Base-by-base conservation (phyloP, 1,140 invertebrate genomes). In the Scaptomyza pallida region DNA sequence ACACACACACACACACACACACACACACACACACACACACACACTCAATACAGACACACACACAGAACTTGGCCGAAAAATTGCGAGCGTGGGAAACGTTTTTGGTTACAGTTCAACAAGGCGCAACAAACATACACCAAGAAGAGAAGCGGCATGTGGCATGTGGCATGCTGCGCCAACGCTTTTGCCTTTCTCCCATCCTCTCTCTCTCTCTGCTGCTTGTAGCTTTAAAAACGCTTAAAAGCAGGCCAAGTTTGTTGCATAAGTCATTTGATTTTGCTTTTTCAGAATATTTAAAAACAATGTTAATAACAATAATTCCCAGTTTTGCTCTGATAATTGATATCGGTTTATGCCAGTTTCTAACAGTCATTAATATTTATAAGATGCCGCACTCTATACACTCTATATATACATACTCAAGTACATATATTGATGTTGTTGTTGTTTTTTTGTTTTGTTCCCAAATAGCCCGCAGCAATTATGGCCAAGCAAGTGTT, bases 181-280 rank as follows among this genome's bases (percentile, higher is more conserved):
- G n/a, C 10, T 9, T 35, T 37, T 37, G 33, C 10, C 33, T n/a
- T 35, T 30, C 5, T 30, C 26, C 6, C 8, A 2, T 2, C 9
- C 8, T 30, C 6, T 9, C 26, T 30, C 1, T 30, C 8, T 9
- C 26, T 1, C 8, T 30, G 26, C 8, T 30, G 26, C 26, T 30
- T 9, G 6, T 30, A 9, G 33, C 33, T 37, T 12, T 3, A 37
- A 3, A 37, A 37, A n/a, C 19, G 51, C 44, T 70, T 57, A 56
- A 74, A 67, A 67, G 43, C 40, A 41, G 8, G 15, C 74, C 54
- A 75, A n/a, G 82, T 86, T 88, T 45, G 82, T 78, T 88, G 82
- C 71, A 55, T 86, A 75, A 86, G 78, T 86, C 82, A 81, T 86
- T 86, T 60, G 82, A 68, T 85, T 69, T 19, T 13, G 50, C 40